Evolutionary conservation across 1,140 invertebrate genomes (phyloP), one percentile per base, ranked within the genome.

Genomic region (Drosophila bocqueti): DNA sequence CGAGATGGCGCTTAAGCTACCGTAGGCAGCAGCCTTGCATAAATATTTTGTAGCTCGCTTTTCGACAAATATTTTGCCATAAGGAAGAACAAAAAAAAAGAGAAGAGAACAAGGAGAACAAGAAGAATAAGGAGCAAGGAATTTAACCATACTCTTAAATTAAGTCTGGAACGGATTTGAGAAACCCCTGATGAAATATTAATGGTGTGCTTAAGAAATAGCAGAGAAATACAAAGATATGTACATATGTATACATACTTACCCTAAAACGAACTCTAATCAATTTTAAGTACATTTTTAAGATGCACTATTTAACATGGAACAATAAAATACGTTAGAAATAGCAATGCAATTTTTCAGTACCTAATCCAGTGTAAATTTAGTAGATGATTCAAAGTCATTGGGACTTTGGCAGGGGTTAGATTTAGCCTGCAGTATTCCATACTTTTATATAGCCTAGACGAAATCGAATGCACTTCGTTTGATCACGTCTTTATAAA

Each of bases 31-130:
- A 52, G 50, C 57, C 72, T 62, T 74, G 72, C 72, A 75, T 74
- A 75, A 75, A 75, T 75, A 75, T 75, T 75, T 75, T 63, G 72
- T 74, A 52, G 69, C 72, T 75, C 47, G 58, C 72, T 74, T 62
- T 63, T 74, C 49, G 59, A 50, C 49, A 75, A 75, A 75, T 63
- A 75, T 75, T 75, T 75, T 75, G 50, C 49, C 55, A 36, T 67
- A 73, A 54, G 71, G 26, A 58, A 47, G 43, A 55, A 55, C 24
- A 52, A 43, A 49, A 16, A 18, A 13, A 42, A 34, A 24, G 3
- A 24, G 3, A 24, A 24, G n/a, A 63, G 11, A 10, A 34, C 34
- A 11, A 10, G 9, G n/a, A 63, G 11, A 11, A 36, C 34, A 11
- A 11, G 31, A 3, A 55, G 43, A 46, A 36, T 13, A 45, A 60